phyloP scores from a whole-genome alignment of 1,140 invertebrate species.

The Eurosta solidaginis region DNA sequence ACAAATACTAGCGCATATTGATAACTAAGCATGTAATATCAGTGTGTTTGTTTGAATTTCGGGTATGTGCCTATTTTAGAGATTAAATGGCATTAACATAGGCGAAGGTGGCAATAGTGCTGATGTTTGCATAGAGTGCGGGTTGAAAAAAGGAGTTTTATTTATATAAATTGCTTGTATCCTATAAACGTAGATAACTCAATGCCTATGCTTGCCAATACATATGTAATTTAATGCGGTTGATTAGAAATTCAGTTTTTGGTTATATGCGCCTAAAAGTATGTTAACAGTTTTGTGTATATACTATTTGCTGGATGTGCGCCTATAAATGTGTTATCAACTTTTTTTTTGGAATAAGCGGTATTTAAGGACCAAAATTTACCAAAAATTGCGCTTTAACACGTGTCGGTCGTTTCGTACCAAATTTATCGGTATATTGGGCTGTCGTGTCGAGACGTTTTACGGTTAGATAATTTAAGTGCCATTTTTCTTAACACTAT shows the following conservation, averaged over 20 bases:
- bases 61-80: constrained; percentile 13
- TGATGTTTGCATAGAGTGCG: not conserved
- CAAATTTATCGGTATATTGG: not conserved
- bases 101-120: not conserved
- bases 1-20: not conserved
- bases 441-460: not conserved
- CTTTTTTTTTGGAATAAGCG: too few relatives aligned
- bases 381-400: too few relatives aligned
- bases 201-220: not conserved
- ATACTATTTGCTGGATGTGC: not conserved
- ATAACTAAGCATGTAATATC: not conserved
- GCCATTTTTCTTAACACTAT: not conserved
- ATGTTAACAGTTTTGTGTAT: not conserved
- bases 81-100: constrained; percentile 20
- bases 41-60: not conserved
- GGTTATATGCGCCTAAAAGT: not conserved
- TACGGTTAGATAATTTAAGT: not conserved
- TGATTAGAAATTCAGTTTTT: not conserved
- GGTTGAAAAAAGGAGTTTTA: not conserved
- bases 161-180: too few relatives aligned
- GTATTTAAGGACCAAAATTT: too few relatives aligned
- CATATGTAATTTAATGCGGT: not conserved
- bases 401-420: not conserved
- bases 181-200: too few relatives aligned
- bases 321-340: too few relatives aligned